Evolutionary conservation across 2,113 vertebrate species (phyloP), one percentile per base, ranked within the genome.

Genomic region (Antechinus stuartii): DNA sequence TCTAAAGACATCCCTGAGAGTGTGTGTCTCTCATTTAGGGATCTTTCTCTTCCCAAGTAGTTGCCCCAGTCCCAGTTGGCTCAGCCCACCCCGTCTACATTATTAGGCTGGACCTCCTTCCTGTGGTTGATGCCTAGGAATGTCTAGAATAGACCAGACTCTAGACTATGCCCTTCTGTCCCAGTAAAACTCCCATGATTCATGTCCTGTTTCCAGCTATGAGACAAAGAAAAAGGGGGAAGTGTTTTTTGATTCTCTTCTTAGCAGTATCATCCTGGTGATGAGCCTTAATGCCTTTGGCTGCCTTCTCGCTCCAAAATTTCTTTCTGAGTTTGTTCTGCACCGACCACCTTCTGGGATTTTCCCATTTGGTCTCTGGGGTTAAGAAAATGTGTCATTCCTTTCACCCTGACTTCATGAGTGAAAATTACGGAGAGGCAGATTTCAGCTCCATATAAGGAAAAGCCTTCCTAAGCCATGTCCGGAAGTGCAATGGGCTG

Each of bases 171-270:
- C 91, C 91, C 94, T 90, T 30, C 92, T 94, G 49, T 93, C 95
- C 92, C 90, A 94, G 57, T 89, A 96, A 30, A 97, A 96, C 57
- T 91, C 91, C 92, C 95, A 93, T 94, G 96, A 96, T 96, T 97
- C 95, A 97, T 90, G 95, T 98, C 97, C 95, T 68, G n/a, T 96
- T 94, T 90, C 93, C 56, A 94, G 76, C n/a, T 84, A n/a, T n/a
- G 19, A 84, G 68, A 84, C 68, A 94, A 68, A 94, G 90, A 42
- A 93, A 76, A 95, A 42, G 35, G 42, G 47, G 25, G 94, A n/a
- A 52, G 47, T 23, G 94, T 50, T 91, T 54, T 92, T 95, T 42
- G 5, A 16, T 84, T 84, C 19, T 84, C 68, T 42, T 84, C 68
- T 76, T 90, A 92, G 61, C 22, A 92, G 49, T 24, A 89, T 95